A percentile compares a stretch with the other conserved stretches of the same genome.
Conservation (phyloP, 2,888 invertebrate genomes). For the Polylopha cassiicola region DNA sequence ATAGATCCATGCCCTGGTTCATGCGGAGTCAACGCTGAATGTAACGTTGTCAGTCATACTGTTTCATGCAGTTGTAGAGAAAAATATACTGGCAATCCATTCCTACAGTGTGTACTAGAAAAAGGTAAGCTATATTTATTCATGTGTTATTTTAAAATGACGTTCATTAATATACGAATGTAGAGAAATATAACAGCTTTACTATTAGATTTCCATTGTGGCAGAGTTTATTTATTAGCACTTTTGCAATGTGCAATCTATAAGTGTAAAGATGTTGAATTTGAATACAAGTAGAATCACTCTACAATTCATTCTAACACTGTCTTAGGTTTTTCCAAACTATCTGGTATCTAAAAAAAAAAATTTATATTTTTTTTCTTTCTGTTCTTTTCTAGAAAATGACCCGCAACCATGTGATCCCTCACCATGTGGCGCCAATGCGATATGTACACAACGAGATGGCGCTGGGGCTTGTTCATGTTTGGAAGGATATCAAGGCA, state of each 20-base stretch:
- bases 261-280: too few relatives aligned
- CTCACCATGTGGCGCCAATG: slow-evolving; percentile 91
- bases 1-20: slow-evolving; percentile 89
- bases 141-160: background rate
- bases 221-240: too few relatives aligned
- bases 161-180: background rate
- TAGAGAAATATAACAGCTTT: too few relatives aligned
- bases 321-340: too few relatives aligned
- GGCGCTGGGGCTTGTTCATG: slow-evolving; percentile 89
- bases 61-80: slow-evolving; percentile 87
- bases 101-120: slow-evolving; percentile 83
- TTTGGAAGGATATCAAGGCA: slow-evolving; percentile 87
- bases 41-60: slow-evolving; percentile 86
- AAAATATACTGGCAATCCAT: slow-evolving; percentile 89
- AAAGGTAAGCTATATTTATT: slow-evolving; percentile 53
- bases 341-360: too few relatives aligned
- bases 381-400: slow-evolving; percentile 64
- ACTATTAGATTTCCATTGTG: too few relatives aligned
- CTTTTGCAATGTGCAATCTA: too few relatives aligned
- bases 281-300: too few relatives aligned
- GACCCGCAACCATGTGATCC: slow-evolving; percentile 87
- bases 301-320: too few relatives aligned
- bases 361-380: slow-evolving; percentile 5
- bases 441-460: slow-evolving; percentile 85
- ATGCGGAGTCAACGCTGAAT: slow-evolving; percentile 88